Conservation (phyloP, 2,113 vertebrate genomes). For the Nannobrachium achirus region DNA sequence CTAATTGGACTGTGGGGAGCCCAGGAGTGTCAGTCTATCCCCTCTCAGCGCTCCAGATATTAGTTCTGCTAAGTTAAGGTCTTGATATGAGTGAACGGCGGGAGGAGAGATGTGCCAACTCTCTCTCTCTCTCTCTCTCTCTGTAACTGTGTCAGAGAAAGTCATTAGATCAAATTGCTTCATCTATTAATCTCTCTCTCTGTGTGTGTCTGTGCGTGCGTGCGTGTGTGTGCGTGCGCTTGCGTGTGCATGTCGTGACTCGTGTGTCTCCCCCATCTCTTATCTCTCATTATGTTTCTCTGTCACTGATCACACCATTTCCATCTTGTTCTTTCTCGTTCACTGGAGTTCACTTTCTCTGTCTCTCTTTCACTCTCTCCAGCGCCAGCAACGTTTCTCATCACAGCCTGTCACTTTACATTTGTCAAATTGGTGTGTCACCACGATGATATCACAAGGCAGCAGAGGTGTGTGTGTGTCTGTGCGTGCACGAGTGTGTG, state of each 20-base stretch:
- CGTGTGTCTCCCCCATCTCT: too few species aligned
- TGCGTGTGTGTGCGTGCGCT: too few species aligned
- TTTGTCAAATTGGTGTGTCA: conserved; percentile 61
- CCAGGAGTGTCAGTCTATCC: conserved; percentile 54
- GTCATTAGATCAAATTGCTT: conserved; percentile 52
- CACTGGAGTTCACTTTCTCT: background rate
- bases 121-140: too few species aligned
- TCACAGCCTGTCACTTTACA: conserved; percentile 51
- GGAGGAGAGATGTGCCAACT: conserved; percentile 47
- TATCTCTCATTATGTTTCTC: too few species aligned
- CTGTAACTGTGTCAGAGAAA: conserved; percentile 24
- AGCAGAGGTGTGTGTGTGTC: conserved; percentile 10
- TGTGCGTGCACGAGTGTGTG: background rate
- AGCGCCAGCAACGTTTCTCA: conserved; percentile 47
- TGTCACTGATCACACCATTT: too few species aligned
- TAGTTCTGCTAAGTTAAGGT: conserved; percentile 62
- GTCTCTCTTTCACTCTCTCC: background rate
- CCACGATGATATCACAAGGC: conserved; percentile 49
- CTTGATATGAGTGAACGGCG: conserved; percentile 51
- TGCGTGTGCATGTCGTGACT: too few species aligned
- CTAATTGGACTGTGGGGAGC: conserved; percentile 71
- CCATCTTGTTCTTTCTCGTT: conserved; percentile 8
- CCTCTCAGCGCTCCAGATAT: conserved; percentile 47
- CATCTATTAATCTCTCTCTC: too few species aligned
- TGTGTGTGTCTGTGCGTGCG: too few species aligned